Evolutionary conservation across 1,140 invertebrate species (phyloP).

Genomic region (Drosophila elegans): DNA sequence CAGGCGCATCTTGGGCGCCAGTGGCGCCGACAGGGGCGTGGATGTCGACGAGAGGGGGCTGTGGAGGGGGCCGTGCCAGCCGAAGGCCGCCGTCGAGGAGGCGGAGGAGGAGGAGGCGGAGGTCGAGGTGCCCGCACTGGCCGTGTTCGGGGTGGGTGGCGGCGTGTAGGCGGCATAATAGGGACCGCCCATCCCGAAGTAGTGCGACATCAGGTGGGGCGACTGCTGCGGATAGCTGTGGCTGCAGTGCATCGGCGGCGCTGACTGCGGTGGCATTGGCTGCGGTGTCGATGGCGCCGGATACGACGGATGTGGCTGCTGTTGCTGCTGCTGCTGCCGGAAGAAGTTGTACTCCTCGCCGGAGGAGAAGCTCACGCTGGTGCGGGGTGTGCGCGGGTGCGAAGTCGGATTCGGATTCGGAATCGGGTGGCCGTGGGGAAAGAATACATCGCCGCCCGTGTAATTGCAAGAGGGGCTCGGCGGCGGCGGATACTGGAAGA

Average conservation of each 20-base stretch:
- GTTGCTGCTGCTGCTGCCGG: constrained; percentile 72
- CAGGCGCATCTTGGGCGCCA: constrained; percentile 72
- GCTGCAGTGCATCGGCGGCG: constrained; percentile 77
- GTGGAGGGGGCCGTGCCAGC: constrained; percentile 48
- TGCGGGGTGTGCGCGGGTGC: constrained; percentile 74
- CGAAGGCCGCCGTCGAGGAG: constrained; percentile 35
- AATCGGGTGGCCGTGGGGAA: constrained; percentile 59
- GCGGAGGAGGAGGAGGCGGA: not conserved
- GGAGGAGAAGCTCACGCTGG: constrained; percentile 72
- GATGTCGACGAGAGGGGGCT: constrained; percentile 53
- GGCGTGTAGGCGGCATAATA: constrained; percentile 79
- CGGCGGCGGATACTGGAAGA: constrained; percentile 82
- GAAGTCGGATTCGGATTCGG: constrained; percentile 12
- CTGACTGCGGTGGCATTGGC: constrained; percentile 74
- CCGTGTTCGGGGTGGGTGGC: constrained; percentile 78
- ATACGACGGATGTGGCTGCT: constrained; percentile 55
- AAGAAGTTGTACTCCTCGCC: constrained; percentile 77
- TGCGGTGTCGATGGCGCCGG: constrained; percentile 71
- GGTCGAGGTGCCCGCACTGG: constrained; percentile 60
- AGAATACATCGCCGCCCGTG: constrained; percentile 72
- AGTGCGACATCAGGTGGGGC: constrained; percentile 65
- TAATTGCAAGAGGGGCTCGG: constrained; percentile 80
- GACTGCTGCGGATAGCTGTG: constrained; percentile 70
- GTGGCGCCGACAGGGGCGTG: constrained; percentile 57
- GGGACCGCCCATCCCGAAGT: constrained; percentile 41